Evolutionary conservation across 2,113 vertebrate species (phyloP).

Genomic region (Xenus cinereus): DNA sequence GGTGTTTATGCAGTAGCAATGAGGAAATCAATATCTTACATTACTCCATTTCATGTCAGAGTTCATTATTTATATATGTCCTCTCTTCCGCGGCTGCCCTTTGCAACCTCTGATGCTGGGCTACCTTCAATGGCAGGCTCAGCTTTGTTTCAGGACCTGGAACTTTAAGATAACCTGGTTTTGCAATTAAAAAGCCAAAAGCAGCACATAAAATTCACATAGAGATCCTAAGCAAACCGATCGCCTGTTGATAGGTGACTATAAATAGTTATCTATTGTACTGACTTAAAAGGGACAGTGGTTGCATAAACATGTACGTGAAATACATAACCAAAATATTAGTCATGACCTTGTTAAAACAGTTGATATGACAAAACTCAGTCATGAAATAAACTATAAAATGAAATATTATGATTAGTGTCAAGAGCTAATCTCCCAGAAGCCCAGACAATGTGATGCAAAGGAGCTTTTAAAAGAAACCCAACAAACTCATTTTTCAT

Average conservation of each 20-base stretch:
- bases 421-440: conserved; percentile 18
- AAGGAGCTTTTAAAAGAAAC: conserved; percentile 21
- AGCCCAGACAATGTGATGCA: not conserved
- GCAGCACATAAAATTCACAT: not conserved
- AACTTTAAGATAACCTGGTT: not conserved
- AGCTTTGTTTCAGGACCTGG: not conserved
- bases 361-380: conserved; percentile 2
- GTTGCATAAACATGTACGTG: not conserved
- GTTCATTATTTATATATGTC: not conserved
- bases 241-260: not conserved
- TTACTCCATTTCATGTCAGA: not conserved
- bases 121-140: not conserved
- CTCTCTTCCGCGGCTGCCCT: not conserved
- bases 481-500: conserved; percentile 5
- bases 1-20: not conserved
- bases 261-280: not conserved
- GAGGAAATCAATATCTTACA: not conserved
- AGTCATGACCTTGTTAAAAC: conserved; percentile 13
- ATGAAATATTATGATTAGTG: conserved; percentile 7
- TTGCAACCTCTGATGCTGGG: not conserved
- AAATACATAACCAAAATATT: conserved; percentile 20
- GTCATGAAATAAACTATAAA: conserved; percentile 4
- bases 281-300: not conserved
- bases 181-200: not conserved
- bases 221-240: not conserved